Percentiles rank a stretch among this genome's conserved stretches.
Conservation (phyloP, 1,140 invertebrate genomes). For the Formica exsecta region DNA sequence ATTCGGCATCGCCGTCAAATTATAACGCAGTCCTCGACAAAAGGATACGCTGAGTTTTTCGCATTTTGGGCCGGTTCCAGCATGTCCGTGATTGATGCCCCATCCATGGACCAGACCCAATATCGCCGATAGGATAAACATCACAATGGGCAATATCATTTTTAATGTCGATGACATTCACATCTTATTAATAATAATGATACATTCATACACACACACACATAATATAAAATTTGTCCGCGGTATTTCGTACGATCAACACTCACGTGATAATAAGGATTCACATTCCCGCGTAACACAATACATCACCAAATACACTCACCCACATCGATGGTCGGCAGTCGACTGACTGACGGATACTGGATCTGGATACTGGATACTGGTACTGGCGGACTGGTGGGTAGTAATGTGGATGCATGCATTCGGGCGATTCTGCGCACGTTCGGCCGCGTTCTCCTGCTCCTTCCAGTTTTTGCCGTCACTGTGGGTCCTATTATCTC, state of each 20-base stretch:
- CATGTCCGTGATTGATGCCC: slow-evolving; percentile 78
- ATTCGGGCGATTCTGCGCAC: not conserved
- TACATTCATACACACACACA: too few relatives aligned
- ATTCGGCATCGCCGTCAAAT: slow-evolving; percentile 95
- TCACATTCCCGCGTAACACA: not conserved
- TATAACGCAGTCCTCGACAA: slow-evolving; percentile 94
- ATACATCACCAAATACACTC: not conserved
- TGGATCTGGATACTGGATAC: too few relatives aligned
- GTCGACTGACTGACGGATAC: slow-evolving; percentile 3
- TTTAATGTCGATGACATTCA: slow-evolving; percentile 27
- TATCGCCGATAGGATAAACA: slow-evolving; percentile 8
- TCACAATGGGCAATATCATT: slow-evolving; percentile 25
- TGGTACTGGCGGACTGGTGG: too few relatives aligned
- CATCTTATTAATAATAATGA: slow-evolving; percentile 28
- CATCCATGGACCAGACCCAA: slow-evolving; percentile 70
- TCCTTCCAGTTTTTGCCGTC: slow-evolving; percentile 37
- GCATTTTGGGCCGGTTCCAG: slow-evolving; percentile 87
- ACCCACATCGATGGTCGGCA: not conserved
- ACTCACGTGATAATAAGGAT: not conserved
- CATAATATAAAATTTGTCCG: not conserved
- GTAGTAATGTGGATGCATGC: not conserved
- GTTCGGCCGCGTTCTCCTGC: not conserved
- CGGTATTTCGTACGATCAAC: not conserved
- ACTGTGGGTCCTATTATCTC: slow-evolving; percentile 50
- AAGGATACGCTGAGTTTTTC: slow-evolving; percentile 93